Evolutionary conservation across 2,113 vertebrate species (phyloP).

Genomic region (Sceloporus undulatus): DNA sequence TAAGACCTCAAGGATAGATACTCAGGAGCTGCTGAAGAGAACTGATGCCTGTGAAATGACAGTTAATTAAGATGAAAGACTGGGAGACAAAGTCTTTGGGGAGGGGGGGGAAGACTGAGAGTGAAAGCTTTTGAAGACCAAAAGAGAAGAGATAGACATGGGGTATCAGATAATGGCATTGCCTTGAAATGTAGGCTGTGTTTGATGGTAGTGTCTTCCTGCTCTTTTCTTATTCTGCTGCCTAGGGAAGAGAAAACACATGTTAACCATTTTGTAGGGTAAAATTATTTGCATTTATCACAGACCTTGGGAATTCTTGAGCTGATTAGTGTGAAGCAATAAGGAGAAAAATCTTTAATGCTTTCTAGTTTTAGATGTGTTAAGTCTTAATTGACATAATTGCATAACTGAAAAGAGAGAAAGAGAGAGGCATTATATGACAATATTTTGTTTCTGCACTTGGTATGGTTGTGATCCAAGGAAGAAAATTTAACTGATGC

Average conservation of each 20-base stretch:
- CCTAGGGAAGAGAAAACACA: conserved; percentile 49
- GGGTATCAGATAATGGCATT: conserved; percentile 22
- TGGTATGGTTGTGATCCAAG: not conserved
- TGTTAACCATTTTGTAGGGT: conserved; percentile 44
- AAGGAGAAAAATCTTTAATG: not conserved
- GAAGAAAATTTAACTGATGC: not conserved
- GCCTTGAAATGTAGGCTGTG: conserved; percentile 35
- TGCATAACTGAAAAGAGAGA: conserved; percentile 7
- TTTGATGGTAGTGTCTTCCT: conserved; percentile 48
- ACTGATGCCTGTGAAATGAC: conserved; percentile 39
- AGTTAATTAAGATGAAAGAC: conserved; percentile 45
- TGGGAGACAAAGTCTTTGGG: not conserved
- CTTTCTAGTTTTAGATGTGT: not conserved
- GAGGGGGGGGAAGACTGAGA: not conserved
- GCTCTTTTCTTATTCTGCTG: conserved; percentile 46
- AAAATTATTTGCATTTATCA: conserved; percentile 61
- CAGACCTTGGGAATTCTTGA: conserved; percentile 49
- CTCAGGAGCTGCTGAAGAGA: conserved; percentile 39
- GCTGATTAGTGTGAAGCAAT: conserved; percentile 37
- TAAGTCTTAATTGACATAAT: conserved; percentile 20
- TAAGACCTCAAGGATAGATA: conserved; percentile 40
- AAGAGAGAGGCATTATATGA: conserved; percentile 20
- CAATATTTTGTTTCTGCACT: not conserved
- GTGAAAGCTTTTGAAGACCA: conserved; percentile 3
- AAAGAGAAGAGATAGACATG: conserved; percentile 3